phyloP scores from a whole-genome alignment of 2,888 invertebrate genomes.

The Volucella bombylans region DNA sequence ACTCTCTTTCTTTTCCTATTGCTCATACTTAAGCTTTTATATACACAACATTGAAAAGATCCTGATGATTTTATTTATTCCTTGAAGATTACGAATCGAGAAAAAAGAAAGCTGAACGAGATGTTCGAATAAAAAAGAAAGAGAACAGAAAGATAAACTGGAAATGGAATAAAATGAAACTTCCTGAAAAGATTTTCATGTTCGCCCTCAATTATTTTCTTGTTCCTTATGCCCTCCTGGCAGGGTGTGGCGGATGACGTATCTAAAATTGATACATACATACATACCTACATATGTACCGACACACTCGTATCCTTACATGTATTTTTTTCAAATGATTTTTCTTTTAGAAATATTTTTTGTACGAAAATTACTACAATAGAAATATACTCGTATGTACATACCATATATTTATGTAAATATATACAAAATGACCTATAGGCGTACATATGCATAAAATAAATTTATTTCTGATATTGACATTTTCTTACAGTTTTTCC shows the following conservation, averaged over 20 bases:
- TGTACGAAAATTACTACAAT: no score
- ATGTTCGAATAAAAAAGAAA: conserved; percentile 16
- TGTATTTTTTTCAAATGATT: no score
- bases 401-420: no score
- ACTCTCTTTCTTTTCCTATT: conserved; percentile 3
- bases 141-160: conserved; percentile 11
- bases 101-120: not conserved
- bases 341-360: no score
- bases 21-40: conserved; percentile 9
- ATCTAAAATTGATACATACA: conserved; percentile 51
- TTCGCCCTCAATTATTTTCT: conserved; percentile 56
- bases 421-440: no score
- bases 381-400: no score
- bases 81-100: conserved; percentile 34
- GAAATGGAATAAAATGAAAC: conserved; percentile 53
- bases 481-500: no score
- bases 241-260: conserved; percentile 37
- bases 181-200: conserved; percentile 61
- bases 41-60: conserved; percentile 58
- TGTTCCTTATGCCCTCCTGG: conserved; percentile 20
- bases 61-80: conserved; percentile 9
- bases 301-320: no score
- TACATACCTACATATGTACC: no score
- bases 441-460: no score
- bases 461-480: no score